Base-by-base conservation (phyloP, 2,113 vertebrate species). In the Melospiza georgiana region DNA sequence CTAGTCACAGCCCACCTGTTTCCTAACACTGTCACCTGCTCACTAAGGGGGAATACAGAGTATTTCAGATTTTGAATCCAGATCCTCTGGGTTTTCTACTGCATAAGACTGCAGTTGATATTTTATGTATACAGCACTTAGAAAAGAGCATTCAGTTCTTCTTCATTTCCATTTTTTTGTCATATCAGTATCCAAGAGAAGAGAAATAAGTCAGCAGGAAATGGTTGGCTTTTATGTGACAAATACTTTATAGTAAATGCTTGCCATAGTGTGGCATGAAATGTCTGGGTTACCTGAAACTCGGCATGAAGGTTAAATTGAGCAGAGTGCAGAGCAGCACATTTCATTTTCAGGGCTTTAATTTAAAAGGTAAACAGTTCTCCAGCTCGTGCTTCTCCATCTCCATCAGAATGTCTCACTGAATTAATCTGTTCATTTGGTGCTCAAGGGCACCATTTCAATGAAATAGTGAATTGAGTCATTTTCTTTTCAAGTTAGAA, bases 91-190 rank as follows among this genome's bases (percentile, higher is more conserved):
- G 48, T 68, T 85, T 85, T 90, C 72, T 85, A 11, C 62, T 90
- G 71, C 62, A 73, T 80, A 48, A 73, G 67, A n/a, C 82, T 90
- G 71, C 75, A 82, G 41, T 73, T 79, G 67, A 93, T 90, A 23
- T 83, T 94, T 93, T 92, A 80, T 93, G 83, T 92, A 65, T 90
- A 69, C 59, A 83, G 79, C 63, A 58, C 59, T 88, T 68, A 39
- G 54, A 84, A 61, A 81, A 71, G 55, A 91, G 51, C 78, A 48
- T 90, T 93, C 74, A 37, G 9, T 71, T 84, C 65, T 83, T 74
- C 61, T 84, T 84, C 9, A 71, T 82, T 96, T 90, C 75, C 57
- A 61, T 93, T 89, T 87, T 65, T 93, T 88, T 46, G 66, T 76
- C 54, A 28, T 41, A 76, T 55, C 44, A 12, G 63, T 90, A 46